These are phyloP conservation scores for Marcusenius ussheri DNA, from an alignment of 2,113 vertebrate genomes.

Conservation along the genomic window DNA sequence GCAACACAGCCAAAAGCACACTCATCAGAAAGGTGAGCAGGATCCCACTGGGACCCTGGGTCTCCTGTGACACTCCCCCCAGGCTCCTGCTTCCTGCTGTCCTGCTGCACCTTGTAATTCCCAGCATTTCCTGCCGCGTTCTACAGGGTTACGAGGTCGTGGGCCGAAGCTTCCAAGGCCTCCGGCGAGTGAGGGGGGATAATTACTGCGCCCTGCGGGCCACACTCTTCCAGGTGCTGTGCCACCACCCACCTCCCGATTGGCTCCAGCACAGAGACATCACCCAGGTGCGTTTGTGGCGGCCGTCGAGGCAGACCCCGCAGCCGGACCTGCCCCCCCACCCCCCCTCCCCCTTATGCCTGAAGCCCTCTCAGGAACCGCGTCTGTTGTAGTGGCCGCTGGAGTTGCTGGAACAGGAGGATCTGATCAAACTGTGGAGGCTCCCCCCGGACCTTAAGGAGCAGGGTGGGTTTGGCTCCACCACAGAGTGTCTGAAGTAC, in stretches of 20 bases:
- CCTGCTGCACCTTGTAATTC: too few relatives aligned
- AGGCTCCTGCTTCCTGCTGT: not conserved
- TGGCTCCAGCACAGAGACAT: constrained; percentile 62
- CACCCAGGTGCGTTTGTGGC: constrained; percentile 45
- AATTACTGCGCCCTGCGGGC: constrained; percentile 80
- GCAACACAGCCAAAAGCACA: constrained; percentile 39
- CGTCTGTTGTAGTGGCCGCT: constrained; percentile 59
- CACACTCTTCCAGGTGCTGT: constrained; percentile 72
- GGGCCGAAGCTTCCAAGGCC: constrained; percentile 59
- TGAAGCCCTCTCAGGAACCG: not conserved
- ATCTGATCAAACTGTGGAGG: constrained; percentile 70
- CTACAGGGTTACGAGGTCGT: constrained; percentile 70
- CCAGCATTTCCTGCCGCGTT: not conserved
- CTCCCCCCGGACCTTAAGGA: constrained; percentile 43
- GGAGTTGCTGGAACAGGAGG: constrained; percentile 55
- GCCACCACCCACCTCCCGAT: constrained; percentile 47
- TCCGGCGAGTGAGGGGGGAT: constrained; percentile 72
- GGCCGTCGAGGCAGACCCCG: not conserved
- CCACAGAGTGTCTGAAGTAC: constrained; percentile 40
- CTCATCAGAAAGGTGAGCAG: constrained; percentile 39
- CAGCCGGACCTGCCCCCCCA: not conserved
- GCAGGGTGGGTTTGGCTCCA: constrained; percentile 34
- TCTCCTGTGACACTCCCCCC: not conserved
- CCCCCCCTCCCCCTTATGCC: not conserved
- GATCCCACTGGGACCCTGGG: not conserved